These are phyloP conservation scores for Crambe crambe DNA, from an alignment of 37 sponge, comb jelly and placozoan species.

Conservation along the genomic window DNA sequence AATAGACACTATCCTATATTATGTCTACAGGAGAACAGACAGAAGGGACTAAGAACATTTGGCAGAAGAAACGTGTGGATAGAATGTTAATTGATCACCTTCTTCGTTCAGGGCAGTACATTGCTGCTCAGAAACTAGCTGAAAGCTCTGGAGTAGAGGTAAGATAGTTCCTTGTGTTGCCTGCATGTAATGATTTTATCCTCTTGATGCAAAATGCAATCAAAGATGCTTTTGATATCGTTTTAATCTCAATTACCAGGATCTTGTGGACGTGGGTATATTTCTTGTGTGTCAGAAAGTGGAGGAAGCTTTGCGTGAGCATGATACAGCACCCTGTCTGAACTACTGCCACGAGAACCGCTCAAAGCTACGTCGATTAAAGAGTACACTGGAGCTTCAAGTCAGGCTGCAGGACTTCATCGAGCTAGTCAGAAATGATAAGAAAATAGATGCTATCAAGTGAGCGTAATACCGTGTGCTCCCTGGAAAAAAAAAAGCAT, in stretches of 20 bases:
- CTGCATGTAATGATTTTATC: too few species aligned
- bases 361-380: conserved; percentile 84
- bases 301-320: conserved; percentile 74
- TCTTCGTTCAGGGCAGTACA: conserved; percentile 84
- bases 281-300: conserved; percentile 83
- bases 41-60: conserved; percentile 70
- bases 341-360: conserved; percentile 94
- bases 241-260: too few species aligned
- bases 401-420: conserved; percentile 91
- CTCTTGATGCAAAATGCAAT: too few species aligned
- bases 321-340: conserved; percentile 88
- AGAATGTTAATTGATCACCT: conserved; percentile 93
- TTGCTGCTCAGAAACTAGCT: conserved; percentile 63
- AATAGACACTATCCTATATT: neutral
- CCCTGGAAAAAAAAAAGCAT: too few species aligned
- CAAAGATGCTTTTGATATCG: too few species aligned
- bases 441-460: conserved; percentile 83
- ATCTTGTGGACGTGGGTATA: conserved; percentile 86
- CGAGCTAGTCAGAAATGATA: conserved; percentile 78
- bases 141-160: conserved; percentile 79
- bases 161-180: neutral
- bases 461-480: conserved; percentile 38
- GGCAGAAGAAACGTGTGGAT: conserved; percentile 73
- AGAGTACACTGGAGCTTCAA: conserved; percentile 92
- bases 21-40: conserved; percentile 39